Evolutionary conservation across 2,888 invertebrate genomes (phyloP).

Genomic region (Eurois occulta): DNA sequence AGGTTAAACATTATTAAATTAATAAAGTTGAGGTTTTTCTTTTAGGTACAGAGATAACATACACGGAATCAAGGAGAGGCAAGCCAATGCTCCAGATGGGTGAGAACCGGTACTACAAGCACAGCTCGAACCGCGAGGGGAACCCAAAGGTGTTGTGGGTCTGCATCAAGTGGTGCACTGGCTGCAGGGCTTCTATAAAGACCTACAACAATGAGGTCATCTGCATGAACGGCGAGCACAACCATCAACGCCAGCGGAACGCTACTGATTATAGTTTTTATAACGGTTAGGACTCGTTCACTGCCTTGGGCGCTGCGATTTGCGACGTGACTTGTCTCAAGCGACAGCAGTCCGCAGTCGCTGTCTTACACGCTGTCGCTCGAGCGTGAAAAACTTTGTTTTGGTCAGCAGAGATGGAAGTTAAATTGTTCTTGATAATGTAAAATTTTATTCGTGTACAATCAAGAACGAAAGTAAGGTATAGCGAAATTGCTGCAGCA

Average conservation of each 20-base stretch:
- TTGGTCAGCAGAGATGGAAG: no score
- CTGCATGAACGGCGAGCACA: slow-evolving; percentile 68
- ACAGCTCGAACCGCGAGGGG: slow-evolving; percentile 65
- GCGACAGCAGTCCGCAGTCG: no score
- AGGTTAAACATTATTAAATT: no score
- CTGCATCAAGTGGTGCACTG: slow-evolving; percentile 22
- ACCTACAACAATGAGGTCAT: slow-evolving; percentile 70
- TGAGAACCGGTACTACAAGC: slow-evolving; percentile 69
- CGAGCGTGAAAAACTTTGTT: no score
- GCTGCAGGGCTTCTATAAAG: slow-evolving; percentile 72
- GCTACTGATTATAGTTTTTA: slow-evolving; percentile 23
- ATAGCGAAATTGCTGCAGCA: no score
- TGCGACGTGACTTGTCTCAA: no score
- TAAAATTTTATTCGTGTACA: no score
- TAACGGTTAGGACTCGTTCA: no score
- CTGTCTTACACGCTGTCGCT: no score
- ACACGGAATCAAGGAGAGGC: slow-evolving; percentile 50
- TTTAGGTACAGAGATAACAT: slow-evolving; percentile 44
- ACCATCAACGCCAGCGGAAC: slow-evolving; percentile 59
- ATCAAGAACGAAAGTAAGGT: no score
- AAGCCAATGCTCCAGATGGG: slow-evolving; percentile 66
- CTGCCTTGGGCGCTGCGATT: no score
- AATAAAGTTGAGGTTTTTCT: not conserved
- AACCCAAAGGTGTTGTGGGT: slow-evolving; percentile 19
- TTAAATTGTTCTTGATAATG: no score